Conservation (phyloP, 2,113 vertebrate species). For the Paramormyrops kingsleyae region DNA sequence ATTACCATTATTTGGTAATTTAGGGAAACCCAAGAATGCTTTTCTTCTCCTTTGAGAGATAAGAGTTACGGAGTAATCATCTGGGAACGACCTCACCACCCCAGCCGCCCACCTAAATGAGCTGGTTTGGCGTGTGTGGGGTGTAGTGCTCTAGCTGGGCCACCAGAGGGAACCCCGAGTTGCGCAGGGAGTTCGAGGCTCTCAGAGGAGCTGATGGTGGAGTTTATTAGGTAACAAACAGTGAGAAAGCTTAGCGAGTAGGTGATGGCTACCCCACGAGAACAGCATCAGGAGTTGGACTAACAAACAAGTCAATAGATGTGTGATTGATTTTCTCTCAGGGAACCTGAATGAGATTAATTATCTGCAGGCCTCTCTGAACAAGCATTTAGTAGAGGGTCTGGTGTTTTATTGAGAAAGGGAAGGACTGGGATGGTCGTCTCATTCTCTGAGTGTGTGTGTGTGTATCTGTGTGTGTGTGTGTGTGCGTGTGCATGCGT, state of each 20-base stretch:
- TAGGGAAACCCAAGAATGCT: background rate
- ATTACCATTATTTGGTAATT: background rate
- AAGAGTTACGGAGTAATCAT: background rate
- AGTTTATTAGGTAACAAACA: constrained; percentile 28
- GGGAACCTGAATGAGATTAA: constrained; percentile 24
- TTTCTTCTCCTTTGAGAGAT: background rate
- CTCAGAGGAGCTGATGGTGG: background rate
- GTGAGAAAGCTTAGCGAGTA: constrained; percentile 9
- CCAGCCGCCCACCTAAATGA: background rate
- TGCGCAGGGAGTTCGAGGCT: background rate
- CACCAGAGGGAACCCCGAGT: constrained; percentile 36
- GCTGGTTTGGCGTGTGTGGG: background rate
- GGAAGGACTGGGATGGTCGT: background rate
- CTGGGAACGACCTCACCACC: background rate
- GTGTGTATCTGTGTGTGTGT: background rate
- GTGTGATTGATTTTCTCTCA: constrained; percentile 29
- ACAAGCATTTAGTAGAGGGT: background rate
- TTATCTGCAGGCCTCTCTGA: constrained; percentile 12
- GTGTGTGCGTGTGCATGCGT: background rate
- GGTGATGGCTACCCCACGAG: background rate
- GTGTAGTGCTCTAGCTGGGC: constrained; percentile 28
- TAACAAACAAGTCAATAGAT: constrained; percentile 24
- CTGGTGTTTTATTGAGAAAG: background rate
- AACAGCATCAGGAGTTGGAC: background rate
- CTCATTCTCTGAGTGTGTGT: background rate